Evolutionary conservation across 2,888 invertebrate species (phyloP).

Genomic region (Chamaedrilus cognettii): DNA sequence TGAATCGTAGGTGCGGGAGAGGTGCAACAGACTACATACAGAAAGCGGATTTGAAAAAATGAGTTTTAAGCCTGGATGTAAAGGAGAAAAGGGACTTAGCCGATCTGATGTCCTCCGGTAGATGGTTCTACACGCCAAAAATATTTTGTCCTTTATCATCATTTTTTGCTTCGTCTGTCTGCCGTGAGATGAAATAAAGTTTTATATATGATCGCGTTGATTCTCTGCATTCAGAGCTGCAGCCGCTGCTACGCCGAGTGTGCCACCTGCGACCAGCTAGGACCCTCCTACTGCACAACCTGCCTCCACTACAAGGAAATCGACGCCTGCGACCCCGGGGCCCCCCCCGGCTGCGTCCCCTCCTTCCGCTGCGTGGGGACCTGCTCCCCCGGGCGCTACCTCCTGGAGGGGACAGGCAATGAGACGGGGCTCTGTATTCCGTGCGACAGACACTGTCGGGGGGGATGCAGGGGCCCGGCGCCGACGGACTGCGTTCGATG

Average conservation of each 20-base stretch:
- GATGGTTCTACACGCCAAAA: too few species aligned
- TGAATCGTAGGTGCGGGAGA: too few species aligned
- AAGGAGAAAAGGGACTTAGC: too few species aligned
- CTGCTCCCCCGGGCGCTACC: constrained; percentile 4
- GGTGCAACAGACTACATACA: too few species aligned
- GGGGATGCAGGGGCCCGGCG: constrained; percentile 58
- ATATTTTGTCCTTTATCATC: too few species aligned
- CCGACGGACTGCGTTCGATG: constrained; percentile 43
- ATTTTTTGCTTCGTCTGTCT: too few species aligned
- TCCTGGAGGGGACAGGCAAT: background rate
- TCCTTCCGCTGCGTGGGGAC: background rate
- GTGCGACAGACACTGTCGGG: constrained; percentile 81
- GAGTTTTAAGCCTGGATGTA: too few species aligned
- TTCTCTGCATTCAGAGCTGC: constrained; percentile 8
- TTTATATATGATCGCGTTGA: too few species aligned
- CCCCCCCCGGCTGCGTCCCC: background rate
- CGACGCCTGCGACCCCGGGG: background rate
- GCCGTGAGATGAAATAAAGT: too few species aligned
- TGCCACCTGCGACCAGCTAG: background rate
- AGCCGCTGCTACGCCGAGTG: constrained; percentile 8
- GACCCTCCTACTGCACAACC: background rate
- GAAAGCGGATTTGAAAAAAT: too few species aligned
- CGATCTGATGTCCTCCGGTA: too few species aligned
- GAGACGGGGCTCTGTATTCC: constrained; percentile 71
- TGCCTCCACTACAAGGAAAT: background rate